phyloP scores from a whole-genome alignment of 2,888 invertebrate species.

The Micoletzkya japonica region DNA sequence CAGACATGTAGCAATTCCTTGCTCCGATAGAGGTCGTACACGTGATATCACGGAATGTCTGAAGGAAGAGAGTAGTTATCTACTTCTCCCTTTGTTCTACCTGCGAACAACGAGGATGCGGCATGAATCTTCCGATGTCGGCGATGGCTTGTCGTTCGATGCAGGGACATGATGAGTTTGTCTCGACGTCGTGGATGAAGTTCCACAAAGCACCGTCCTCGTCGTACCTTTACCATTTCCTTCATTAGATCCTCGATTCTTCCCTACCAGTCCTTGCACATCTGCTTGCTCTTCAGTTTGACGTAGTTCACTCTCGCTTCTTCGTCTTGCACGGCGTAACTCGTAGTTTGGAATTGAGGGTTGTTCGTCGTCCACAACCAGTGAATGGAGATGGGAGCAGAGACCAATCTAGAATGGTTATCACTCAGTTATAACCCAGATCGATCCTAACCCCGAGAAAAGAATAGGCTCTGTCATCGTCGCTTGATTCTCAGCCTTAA shows the following conservation, averaged over 20 bases:
- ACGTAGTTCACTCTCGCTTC: constrained; percentile 43
- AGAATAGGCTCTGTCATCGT: constrained; percentile 29
- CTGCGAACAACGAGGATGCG: constrained; percentile 67
- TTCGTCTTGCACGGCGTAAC: constrained; percentile 38
- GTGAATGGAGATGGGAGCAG: constrained; percentile 61
- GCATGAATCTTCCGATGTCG: constrained; percentile 89
- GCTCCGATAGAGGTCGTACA: constrained; percentile 87
- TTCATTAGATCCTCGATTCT: neutral
- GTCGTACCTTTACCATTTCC: constrained; percentile 36
- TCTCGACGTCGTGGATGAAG: constrained; percentile 62
- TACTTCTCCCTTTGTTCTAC: constrained; percentile 32
- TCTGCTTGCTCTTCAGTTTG: constrained; percentile 51
- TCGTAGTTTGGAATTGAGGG: constrained; percentile 46
- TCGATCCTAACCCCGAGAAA: constrained; percentile 6
- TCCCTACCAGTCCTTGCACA: constrained; percentile 61
- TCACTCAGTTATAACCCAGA: neutral
- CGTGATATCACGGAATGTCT: constrained; percentile 60
- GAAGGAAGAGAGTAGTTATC: too few species aligned
- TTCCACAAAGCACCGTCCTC: constrained; percentile 60
- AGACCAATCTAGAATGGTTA: constrained; percentile 47
- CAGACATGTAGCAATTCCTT: constrained; percentile 75
- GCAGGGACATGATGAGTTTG: constrained; percentile 74
- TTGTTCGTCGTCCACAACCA: constrained; percentile 61
- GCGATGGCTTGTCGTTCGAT: constrained; percentile 83
- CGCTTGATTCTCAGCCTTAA: constrained; percentile 38